These are phyloP conservation scores for Xestia rhomboidea DNA, from an alignment of 2,888 invertebrate genomes.

Conservation along the genomic window DNA sequence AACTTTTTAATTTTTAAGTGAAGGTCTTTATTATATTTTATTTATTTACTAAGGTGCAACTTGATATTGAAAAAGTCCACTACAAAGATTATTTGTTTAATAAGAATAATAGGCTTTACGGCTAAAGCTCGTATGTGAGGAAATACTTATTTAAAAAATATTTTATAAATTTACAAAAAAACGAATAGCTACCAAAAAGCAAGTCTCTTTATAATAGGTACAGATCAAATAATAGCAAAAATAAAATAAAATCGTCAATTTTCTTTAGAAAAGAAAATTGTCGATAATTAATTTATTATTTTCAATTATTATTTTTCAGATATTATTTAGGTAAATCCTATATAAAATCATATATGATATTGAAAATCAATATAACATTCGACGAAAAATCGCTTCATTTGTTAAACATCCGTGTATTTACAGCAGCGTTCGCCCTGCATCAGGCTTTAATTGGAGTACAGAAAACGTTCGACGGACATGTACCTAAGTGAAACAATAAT, in stretches of 20 bases:
- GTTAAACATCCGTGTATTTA: not conserved
- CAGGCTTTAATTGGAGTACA: conserved; percentile 52
- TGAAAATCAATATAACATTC: not conserved
- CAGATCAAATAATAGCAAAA: conserved; percentile 22
- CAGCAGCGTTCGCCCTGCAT: conserved; percentile 1
- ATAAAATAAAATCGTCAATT: conserved; percentile 11
- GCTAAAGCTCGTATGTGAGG: not conserved
- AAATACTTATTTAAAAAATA: not conserved
- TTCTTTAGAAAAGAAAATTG: not conserved
- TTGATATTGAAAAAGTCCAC: not conserved
- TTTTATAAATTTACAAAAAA: not conserved
- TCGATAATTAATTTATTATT: no score
- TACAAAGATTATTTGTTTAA: not conserved
- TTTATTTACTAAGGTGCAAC: not conserved
- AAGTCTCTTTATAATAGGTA: not conserved
- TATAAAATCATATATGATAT: no score
- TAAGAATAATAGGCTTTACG: not conserved
- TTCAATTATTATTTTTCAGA: no score
- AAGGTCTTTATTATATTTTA: not conserved
- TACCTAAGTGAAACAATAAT: conserved; percentile 38
- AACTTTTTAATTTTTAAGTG: not conserved
- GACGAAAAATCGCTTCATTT: conserved; percentile 8
- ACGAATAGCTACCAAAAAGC: not conserved
- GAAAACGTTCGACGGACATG: conserved; percentile 30
- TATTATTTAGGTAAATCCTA: no score